Conservation (phyloP, 2,113 vertebrate genomes). For the Nannospalax galili region DNA sequence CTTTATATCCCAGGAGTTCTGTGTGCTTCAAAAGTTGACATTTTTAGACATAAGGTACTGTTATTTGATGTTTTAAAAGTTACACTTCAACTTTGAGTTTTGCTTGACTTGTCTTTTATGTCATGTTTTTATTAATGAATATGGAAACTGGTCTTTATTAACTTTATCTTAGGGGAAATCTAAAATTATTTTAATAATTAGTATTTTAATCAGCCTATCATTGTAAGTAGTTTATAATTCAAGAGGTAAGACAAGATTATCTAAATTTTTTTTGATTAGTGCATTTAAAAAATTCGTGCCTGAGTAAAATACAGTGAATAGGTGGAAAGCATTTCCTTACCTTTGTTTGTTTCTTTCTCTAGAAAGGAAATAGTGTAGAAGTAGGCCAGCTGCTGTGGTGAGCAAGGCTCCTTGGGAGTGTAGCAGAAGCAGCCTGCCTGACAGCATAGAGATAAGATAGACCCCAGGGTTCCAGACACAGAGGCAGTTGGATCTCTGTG, state of each 20-base stretch:
- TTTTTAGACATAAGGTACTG: conserved; percentile 94
- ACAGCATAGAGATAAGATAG: neutral
- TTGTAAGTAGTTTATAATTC: conserved; percentile 5
- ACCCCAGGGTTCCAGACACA: too few relatives aligned
- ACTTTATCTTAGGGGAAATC: neutral
- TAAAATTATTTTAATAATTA: conserved; percentile 39
- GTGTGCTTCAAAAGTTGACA: conserved; percentile 88
- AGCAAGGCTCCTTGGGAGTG: neutral
- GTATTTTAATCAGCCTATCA: conserved; percentile 16
- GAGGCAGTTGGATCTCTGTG: too few relatives aligned
- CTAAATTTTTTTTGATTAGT: conserved; percentile 14
- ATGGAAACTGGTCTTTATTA: conserved; percentile 40
- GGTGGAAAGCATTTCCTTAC: neutral
- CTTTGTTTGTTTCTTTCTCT: neutral
- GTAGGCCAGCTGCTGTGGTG: neutral
- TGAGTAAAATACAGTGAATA: neutral
- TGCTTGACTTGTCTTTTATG: neutral
- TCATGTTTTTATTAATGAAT: conserved; percentile 7
- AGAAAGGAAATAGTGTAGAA: neutral
- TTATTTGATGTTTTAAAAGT: conserved; percentile 35
- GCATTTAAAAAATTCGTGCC: neutral
- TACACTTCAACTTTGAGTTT: conserved; percentile 10
- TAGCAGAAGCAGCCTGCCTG: neutral
- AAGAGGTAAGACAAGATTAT: conserved; percentile 28
- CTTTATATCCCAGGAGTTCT: conserved; percentile 87